These are phyloP conservation scores for Catocala sponsa DNA, from an alignment of 2,888 invertebrate species.

Conservation along the genomic window DNA sequence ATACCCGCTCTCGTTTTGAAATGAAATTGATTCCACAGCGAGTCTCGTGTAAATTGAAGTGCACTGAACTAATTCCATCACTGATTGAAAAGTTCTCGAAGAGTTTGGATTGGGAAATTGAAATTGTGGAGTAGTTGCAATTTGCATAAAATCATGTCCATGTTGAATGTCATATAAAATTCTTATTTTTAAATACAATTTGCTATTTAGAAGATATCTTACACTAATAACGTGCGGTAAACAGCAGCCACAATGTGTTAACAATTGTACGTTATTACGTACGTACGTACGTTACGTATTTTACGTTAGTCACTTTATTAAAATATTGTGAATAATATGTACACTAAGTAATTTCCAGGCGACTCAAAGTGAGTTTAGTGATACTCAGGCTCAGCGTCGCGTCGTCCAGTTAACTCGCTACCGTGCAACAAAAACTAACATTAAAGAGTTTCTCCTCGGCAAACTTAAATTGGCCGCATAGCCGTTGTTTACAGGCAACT, in stretches of 20 bases:
- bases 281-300: too few relatives aligned
- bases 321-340: too few relatives aligned
- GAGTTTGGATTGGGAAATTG: conserved; percentile 24
- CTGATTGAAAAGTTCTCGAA: conserved; percentile 70
- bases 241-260: too few relatives aligned
- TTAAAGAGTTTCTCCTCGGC: conserved; percentile 44
- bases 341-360: too few relatives aligned
- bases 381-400: conserved; percentile 10
- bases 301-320: too few relatives aligned
- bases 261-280: too few relatives aligned
- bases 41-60: conserved; percentile 65
- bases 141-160: conserved; percentile 4
- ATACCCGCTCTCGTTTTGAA: conserved; percentile 60
- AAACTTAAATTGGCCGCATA: conserved; percentile 74
- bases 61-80: conserved; percentile 71
- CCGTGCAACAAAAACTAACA: conserved; percentile 39
- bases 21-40: conserved; percentile 68
- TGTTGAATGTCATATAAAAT: not conserved
- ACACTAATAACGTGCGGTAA: too few relatives aligned
- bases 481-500: conserved; percentile 69
- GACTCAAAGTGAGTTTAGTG: not conserved
- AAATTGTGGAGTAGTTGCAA: conserved; percentile 20
- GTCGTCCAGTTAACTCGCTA: conserved; percentile 27
- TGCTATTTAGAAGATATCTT: too few relatives aligned
- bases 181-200: too few relatives aligned